A percentile compares a stretch with the other conserved stretches of the same genome.
Conservation (phyloP, 2,113 vertebrate species). For the Willisornis vidua region DNA sequence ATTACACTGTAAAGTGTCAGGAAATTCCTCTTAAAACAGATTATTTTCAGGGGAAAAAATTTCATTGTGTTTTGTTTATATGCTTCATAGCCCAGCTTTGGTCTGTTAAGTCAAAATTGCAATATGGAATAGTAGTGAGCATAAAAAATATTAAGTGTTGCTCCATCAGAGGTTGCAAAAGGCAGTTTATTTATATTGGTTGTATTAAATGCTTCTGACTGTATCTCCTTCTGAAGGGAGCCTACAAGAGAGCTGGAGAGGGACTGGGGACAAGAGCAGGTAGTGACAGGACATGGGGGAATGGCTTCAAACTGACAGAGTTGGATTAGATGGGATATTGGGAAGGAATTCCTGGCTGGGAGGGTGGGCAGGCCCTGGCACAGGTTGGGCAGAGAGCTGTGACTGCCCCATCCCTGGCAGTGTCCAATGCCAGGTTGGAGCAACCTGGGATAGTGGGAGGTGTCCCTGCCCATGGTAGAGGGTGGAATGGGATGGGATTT, state of each 20-base stretch:
- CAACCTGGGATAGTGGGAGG: neutral
- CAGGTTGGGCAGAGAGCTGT: neutral
- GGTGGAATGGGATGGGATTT: neutral
- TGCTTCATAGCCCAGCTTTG: neutral
- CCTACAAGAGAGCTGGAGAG: neutral
- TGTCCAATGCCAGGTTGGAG: neutral
- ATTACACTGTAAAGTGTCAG: neutral
- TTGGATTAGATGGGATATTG: rapidly evolving
- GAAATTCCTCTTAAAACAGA: neutral
- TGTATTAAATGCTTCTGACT: neutral
- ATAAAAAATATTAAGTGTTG: neutral
- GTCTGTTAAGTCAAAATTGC: neutral
- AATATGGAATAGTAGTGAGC: neutral
- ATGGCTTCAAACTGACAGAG: neutral
- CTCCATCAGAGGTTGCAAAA: neutral
- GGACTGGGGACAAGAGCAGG: rapidly evolving
- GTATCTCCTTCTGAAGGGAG: neutral
- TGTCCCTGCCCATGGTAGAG: neutral
- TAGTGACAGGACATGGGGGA: neutral
- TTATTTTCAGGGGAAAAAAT: neutral
- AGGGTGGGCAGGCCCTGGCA: neutral
- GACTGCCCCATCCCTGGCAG: neutral
- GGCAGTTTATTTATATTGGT: neutral
- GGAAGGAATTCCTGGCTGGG: rapidly evolving
- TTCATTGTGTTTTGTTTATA: neutral